Evolutionary conservation across 1,140 invertebrate species (phyloP), one percentile per base, ranked within the genome.

Genomic region (Drosophila varians): DNA sequence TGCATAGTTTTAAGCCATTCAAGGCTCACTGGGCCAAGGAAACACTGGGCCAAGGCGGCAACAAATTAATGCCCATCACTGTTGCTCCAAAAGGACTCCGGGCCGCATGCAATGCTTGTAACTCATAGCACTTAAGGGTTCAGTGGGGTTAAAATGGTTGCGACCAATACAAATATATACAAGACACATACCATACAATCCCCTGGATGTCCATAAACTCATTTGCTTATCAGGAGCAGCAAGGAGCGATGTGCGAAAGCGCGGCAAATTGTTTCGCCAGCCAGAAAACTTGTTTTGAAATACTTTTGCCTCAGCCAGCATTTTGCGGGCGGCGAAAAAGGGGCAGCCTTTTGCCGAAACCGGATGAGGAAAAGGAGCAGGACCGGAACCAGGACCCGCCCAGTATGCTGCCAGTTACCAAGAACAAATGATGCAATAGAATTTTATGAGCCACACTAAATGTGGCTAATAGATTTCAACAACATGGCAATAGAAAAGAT

Each of bases 401-500:
- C 72, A 86, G 38, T 42, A 11, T 42, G 16, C 38, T 42, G 38
- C 38, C 38, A 42, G 80, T 84, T 77, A 72, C 65, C 82, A 82
- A 70, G 82, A 87, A 87, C 82, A 87, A 87, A 87, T 87, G 82
- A 87, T 87, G 82, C 82, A 87, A 87, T 87, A 87, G 82, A 87
- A 87, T 88, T 87, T 88, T 87, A 87, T 82, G 83, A 88, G 82
- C 82, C 82, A 82, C 82, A 87, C 74, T 87, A 82, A 87, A 88
- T 87, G 82, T 82, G 82, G 82, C 82, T 87, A 88, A 87, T 87
- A 87, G 83, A 87, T 88, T 87, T 87, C 84, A 87, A 87, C 82
- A 87, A 87, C 83, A 83, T 87, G 82, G 82, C 82, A 87, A 87
- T 87, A 87, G 82, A 87, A 87, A 87, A 87, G 82, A 87, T 87